Conservation (phyloP, 2,113 vertebrate genomes). For the Riparia riparia region DNA sequence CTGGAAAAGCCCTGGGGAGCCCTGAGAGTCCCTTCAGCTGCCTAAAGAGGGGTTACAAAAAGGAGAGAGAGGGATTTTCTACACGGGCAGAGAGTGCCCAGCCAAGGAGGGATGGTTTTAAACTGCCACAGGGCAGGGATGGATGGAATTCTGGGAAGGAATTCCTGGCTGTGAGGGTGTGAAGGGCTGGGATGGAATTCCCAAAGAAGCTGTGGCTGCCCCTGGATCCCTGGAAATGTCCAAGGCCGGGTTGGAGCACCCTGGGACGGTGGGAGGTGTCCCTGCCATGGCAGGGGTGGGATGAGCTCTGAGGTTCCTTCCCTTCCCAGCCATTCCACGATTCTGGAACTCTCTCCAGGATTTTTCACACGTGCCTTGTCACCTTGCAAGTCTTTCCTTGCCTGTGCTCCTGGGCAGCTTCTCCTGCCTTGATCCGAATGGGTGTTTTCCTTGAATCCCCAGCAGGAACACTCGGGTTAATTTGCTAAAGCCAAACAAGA, state of each 20-base stretch:
- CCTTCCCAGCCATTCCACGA: not conserved
- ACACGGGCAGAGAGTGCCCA: not conserved
- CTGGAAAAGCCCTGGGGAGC: not conserved
- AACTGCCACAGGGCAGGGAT: not conserved
- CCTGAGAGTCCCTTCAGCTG: not conserved
- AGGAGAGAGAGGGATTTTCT: not conserved
- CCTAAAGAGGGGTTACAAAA: not conserved
- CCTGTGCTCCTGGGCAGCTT: not conserved
- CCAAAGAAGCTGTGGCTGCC: not conserved
- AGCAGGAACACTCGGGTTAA: accelerated
- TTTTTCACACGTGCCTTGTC: accelerated
- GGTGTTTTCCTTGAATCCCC: not conserved
- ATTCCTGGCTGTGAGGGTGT: not conserved
- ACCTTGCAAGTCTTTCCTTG: not conserved
- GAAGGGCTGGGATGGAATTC: not conserved
- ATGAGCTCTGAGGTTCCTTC: not conserved
- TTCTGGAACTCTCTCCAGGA: not conserved
- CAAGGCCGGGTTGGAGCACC: accelerated
- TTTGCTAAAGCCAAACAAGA: not conserved
- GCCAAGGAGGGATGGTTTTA: not conserved
- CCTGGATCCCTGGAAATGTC: not conserved
- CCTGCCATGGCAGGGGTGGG: not conserved
- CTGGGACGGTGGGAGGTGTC: not conserved
- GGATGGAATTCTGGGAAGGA: not conserved
- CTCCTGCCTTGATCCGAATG: accelerated